A percentile compares a stretch with the other conserved stretches of the same genome.
Conservation (phyloP, 2,888 invertebrate genomes). For the Eucera pruinosa region DNA sequence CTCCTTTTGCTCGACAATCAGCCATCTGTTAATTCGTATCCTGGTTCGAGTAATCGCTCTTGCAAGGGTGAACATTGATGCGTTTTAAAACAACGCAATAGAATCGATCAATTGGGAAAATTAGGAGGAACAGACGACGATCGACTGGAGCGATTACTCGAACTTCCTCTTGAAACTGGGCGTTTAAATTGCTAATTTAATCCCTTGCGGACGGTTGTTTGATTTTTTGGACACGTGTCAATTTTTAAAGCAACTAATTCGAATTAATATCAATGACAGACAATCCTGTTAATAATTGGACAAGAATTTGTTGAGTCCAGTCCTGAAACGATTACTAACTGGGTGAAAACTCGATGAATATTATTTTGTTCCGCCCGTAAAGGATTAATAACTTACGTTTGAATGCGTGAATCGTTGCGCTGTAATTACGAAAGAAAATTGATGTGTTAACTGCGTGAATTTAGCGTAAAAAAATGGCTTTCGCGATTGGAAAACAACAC, state of each 20-base stretch:
- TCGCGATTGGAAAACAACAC: conserved; percentile 31
- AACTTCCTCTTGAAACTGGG: background rate
- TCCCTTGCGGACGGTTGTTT: no score
- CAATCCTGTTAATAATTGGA: no score
- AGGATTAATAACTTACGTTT: background rate
- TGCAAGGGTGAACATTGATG: background rate
- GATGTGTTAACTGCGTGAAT: background rate
- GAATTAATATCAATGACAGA: no score
- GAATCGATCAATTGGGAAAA: background rate
- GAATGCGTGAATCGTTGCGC: background rate
- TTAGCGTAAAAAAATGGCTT: conserved; percentile 7
- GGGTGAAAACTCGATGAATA: no score
- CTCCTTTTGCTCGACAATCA: conserved; percentile 29
- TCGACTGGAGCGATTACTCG: conserved; percentile 12
- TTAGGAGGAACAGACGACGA: background rate
- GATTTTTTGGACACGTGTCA: no score
- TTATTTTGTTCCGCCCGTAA: no score
- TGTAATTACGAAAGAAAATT: background rate
- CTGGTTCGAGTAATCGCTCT: background rate
- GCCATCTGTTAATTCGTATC: background rate
- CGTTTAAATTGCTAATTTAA: no score
- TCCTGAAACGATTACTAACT: no score
- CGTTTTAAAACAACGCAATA: background rate
- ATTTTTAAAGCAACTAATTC: no score
- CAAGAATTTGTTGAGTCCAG: no score